Conservation (phyloP, 2,797 vertebrate genomes). For the Brachyalestes nurse region DNA sequence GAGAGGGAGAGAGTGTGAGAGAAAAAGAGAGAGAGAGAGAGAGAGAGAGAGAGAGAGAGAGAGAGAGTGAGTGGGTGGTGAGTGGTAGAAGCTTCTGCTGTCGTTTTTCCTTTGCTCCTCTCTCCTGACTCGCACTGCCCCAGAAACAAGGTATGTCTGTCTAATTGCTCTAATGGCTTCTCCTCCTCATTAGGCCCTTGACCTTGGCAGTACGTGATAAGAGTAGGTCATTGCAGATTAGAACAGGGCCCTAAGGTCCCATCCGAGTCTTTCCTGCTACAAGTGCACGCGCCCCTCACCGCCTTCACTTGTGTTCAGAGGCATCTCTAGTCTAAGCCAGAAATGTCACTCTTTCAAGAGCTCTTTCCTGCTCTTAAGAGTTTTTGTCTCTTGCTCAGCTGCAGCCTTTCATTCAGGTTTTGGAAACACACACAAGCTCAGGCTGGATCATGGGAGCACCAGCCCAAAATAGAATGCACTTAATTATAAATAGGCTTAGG, state of each 20-base stretch:
- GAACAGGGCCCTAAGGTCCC: conserved; percentile 66
- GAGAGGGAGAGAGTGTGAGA: no score
- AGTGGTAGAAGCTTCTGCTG: conserved; percentile 51
- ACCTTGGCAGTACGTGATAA: conserved; percentile 76
- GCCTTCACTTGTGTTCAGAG: conserved; percentile 1
- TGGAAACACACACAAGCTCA: neutral
- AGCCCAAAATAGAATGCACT: conserved; percentile 1
- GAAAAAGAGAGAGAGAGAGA: no score
- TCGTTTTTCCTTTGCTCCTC: conserved; percentile 62
- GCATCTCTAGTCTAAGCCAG: neutral
- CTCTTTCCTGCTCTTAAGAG: neutral
- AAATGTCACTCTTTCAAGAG: neutral
- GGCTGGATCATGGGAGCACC: conserved; percentile 1
- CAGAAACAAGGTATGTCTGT: conserved; percentile 72
- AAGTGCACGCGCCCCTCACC: neutral
- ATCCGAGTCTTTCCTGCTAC: conserved; percentile 57
- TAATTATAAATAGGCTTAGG: conserved; percentile 17
- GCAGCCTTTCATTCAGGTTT: conserved; percentile 22
- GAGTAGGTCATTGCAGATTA: conserved; percentile 75
- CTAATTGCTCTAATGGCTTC: conserved; percentile 79
- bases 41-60: neutral
- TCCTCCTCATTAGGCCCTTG: conserved; percentile 79
- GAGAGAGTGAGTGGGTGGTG: conserved; percentile 17
- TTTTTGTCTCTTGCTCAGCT: neutral
- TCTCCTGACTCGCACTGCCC: conserved; percentile 46